Conservation (phyloP, 2,888 invertebrate genomes). For the Cetonia aurata region DNA sequence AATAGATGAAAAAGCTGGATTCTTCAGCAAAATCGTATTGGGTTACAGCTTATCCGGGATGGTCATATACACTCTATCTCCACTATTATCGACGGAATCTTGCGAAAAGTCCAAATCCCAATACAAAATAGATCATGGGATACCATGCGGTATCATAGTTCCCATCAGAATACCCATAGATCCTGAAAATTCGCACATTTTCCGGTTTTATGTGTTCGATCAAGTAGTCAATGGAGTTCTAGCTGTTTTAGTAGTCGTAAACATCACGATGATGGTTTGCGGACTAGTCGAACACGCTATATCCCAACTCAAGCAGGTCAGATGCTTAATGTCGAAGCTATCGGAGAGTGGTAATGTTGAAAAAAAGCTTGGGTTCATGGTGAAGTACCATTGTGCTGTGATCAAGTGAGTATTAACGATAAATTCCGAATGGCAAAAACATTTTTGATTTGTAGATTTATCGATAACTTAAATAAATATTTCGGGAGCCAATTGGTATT, state of each 20-base stretch:
- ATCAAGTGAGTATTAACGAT: slow-evolving; percentile 52
- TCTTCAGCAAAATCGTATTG: slow-evolving; percentile 54
- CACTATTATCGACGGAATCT: slow-evolving; percentile 49
- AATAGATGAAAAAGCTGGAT: slow-evolving; percentile 51
- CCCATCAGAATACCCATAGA: slow-evolving; percentile 51
- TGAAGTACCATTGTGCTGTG: slow-evolving; percentile 54
- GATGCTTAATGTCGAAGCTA: slow-evolving; percentile 27
- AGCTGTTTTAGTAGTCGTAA: slow-evolving; percentile 54
- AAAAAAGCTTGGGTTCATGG: slow-evolving; percentile 30
- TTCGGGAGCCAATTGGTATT: slow-evolving; percentile 54
- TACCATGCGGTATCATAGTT: slow-evolving; percentile 55
- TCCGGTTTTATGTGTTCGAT: slow-evolving; percentile 53
- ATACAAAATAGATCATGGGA: slow-evolving; percentile 51
- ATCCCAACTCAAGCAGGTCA: slow-evolving; percentile 53
- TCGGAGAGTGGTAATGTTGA: slow-evolving; percentile 11
- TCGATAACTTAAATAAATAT: slow-evolving; percentile 51
- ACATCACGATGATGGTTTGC: slow-evolving; percentile 55
- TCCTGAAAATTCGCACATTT: slow-evolving; percentile 53
- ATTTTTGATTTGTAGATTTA: slow-evolving; percentile 50
- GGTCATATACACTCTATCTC: slow-evolving; percentile 54
- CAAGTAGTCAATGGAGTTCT: slow-evolving; percentile 54
- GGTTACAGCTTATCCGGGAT: slow-evolving; percentile 54
- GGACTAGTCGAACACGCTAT: slow-evolving; percentile 55
- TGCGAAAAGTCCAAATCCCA: slow-evolving; percentile 48
- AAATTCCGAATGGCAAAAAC: too few species aligned